Base-by-base conservation (phyloP, 1,140 invertebrate species). In the Pomacea maculata region DNA sequence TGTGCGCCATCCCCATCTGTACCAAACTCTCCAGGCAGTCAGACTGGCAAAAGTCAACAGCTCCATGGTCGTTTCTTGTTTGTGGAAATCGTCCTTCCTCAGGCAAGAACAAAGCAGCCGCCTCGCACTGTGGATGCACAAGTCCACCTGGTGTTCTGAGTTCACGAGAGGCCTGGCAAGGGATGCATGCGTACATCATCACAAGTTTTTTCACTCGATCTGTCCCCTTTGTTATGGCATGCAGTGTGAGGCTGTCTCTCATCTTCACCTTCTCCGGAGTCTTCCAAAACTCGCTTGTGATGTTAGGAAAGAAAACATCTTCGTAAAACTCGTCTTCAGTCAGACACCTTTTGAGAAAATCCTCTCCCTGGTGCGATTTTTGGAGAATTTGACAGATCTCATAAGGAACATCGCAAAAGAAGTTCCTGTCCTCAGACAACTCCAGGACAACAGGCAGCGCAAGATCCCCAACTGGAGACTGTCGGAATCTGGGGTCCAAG, bases 1-100 rank as follows among this genome's bases (percentile, higher is more conserved):
- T 8, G 34, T 63, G 71, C 17, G 79, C 79, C 82, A 86, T 83
- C 29, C 84, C 84, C 21, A 85, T 17, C 14, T 63, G 54, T 12
- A 34, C 17, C 8, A 86, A 67, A 52, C 55, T 25, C 68, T 76
- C 52, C 15, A 83, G 29, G 12, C 45, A 19, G 8, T 63, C 15
- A 25, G 68, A n/a, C n/a, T 52, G 21, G 9, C 29, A 34, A 64
- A 80, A 80, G 67, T 70, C 54, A 11, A 52, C 5, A 63, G 17
- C n/a, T 12, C 21, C 57, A 21, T 45, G 52, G 0, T 19, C 12
- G 8, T 67, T 8, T 71, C 19, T 25, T 21, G 17, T 67, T 15
- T 63, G 34, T 80, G 79, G 79, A 80, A 80, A 80, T 67, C 71
- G 17, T 34, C 29, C 79, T 17, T 80, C 79, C 12, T 11, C n/a